Base-by-base conservation (phyloP, 2,888 invertebrate species). In the Bugula neritina region DNA sequence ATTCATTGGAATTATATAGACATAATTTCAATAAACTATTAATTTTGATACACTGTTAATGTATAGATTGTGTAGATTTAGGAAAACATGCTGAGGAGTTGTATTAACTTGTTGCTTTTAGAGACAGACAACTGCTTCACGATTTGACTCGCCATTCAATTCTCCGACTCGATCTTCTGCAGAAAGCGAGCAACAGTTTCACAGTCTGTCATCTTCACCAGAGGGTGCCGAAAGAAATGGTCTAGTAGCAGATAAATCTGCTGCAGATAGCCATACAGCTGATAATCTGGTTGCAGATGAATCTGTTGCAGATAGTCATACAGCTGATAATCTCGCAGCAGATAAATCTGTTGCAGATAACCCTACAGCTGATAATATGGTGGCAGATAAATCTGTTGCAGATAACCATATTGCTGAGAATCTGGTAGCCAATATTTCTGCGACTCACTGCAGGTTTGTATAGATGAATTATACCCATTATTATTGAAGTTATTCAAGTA, bases 71-170 rank as follows among this genome's bases (percentile, higher is more conserved):
- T n/a, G n/a, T n/a, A n/a, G n/a, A n/a, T n/a, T n/a, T n/a, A n/a
- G n/a, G n/a, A n/a, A n/a, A n/a, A n/a, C n/a, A n/a, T n/a, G n/a
- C n/a, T n/a, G n/a, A n/a, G n/a, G n/a, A n/a, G n/a, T n/a, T n/a
- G n/a, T n/a, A n/a, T n/a, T n/a, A n/a, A n/a, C n/a, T n/a, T n/a
- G n/a, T n/a, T n/a, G n/a, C n/a, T n/a, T n/a, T n/a, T n/a, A 43
- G 43, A 17, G 10, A 17, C 10, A 43, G 43, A 10, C 43, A 10
- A 10, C 43, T 43, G 43, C 17, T n/a, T 13, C 34, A 10, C 63
- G 63, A 29, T 63, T 63, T 63, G 63, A 63, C n/a, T 63, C 63
- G 13, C 63, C 63, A 25, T 63, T 63, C 63, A 63, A 63, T 31
- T 63, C 63, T 29, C 63, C 63, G 3, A 63, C 63, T 13, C 63